A percentile compares a stretch with the other conserved stretches of the same genome.
These are phyloP conservation scores for Chymomyza costata DNA, from an alignment of 1,140 invertebrate genomes.

Conservation along the genomic window DNA sequence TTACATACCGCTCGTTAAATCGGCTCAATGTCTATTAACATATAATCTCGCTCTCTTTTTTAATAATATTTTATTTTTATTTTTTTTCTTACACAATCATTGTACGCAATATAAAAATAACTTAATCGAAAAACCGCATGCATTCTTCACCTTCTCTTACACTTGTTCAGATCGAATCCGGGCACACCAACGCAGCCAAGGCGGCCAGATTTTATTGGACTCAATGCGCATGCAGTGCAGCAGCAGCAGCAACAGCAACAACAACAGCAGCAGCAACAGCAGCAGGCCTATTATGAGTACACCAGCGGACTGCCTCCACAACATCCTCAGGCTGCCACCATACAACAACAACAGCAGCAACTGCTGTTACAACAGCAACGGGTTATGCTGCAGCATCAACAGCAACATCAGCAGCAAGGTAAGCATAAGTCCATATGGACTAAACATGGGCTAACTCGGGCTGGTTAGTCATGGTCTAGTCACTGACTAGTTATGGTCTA, in stretches of 20 bases:
- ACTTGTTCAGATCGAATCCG: conserved; percentile 85
- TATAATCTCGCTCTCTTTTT: conserved; percentile 9
- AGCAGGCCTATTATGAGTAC: conserved; percentile 77
- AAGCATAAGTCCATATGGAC: background rate
- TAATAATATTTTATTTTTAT: no score
- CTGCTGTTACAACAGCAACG: conserved; percentile 59
- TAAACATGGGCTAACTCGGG: no score
- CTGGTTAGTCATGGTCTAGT: no score
- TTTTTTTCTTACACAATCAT: no score
- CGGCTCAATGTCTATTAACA: conserved; percentile 16
- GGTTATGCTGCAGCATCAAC: conserved; percentile 60
- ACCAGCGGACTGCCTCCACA: conserved; percentile 68
- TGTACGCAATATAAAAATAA: no score
- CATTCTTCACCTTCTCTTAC: conserved; percentile 1
- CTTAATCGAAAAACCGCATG: no score
- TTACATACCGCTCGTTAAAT: conserved; percentile 8
- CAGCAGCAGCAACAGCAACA: conserved; percentile 18
- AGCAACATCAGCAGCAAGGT: conserved; percentile 64
- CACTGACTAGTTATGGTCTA: no score
- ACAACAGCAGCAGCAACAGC: conserved; percentile 12
- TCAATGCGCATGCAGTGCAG: conserved; percentile 61
- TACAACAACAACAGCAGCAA: conserved; percentile 66
- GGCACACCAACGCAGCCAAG: conserved; percentile 90
- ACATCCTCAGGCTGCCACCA: conserved; percentile 60
- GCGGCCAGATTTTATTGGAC: conserved; percentile 89